A percentile compares a stretch with the other conserved stretches of the same genome.
These are phyloP conservation scores for Leptoteleia sp. DNA, from an alignment of 1,140 invertebrate species.

Conservation along the genomic window DNA sequence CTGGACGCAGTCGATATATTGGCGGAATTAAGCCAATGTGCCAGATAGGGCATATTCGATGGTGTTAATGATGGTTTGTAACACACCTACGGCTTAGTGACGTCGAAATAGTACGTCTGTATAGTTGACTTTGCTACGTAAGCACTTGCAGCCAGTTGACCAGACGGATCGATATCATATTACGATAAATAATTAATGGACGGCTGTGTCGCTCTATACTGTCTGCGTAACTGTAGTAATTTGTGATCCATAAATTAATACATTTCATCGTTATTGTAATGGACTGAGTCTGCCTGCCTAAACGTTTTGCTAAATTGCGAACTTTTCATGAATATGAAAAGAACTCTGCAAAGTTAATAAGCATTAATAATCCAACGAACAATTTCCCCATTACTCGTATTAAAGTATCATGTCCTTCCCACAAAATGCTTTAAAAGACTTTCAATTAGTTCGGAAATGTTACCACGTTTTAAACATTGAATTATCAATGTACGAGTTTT, in stretches of 20 bases:
- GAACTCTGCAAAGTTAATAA: slow-evolving; percentile 60
- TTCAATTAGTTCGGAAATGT: slow-evolving; percentile 28
- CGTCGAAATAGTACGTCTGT: slow-evolving; percentile 55
- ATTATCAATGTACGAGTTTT: too few relatives aligned
- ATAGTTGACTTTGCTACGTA: slow-evolving; percentile 46
- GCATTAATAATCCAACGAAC: slow-evolving; percentile 42
- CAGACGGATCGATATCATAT: slow-evolving; percentile 80
- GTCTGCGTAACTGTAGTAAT: slow-evolving; percentile 55
- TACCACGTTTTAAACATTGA: not conserved
- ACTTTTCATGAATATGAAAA: slow-evolving; percentile 64
- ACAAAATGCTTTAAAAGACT: slow-evolving; percentile 18
- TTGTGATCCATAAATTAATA: slow-evolving; percentile 67
- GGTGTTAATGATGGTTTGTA: slow-evolving; percentile 72
- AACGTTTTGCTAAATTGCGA: slow-evolving; percentile 57
- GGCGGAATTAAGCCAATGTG: slow-evolving; percentile 66
- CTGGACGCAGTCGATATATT: slow-evolving; percentile 61
- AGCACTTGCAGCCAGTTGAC: slow-evolving; percentile 67
- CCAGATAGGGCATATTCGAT: slow-evolving; percentile 68
- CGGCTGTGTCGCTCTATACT: slow-evolving; percentile 51
- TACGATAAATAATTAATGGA: slow-evolving; percentile 80
- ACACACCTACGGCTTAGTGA: slow-evolving; percentile 59
- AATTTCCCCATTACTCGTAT: slow-evolving; percentile 40
- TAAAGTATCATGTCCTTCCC: slow-evolving; percentile 26
- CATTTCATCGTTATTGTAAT: slow-evolving; percentile 63
- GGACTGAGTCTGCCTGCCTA: slow-evolving; percentile 37